Conservation (phyloP, 2,113 vertebrate species). For the Myrmecobius fasciatus region DNA sequence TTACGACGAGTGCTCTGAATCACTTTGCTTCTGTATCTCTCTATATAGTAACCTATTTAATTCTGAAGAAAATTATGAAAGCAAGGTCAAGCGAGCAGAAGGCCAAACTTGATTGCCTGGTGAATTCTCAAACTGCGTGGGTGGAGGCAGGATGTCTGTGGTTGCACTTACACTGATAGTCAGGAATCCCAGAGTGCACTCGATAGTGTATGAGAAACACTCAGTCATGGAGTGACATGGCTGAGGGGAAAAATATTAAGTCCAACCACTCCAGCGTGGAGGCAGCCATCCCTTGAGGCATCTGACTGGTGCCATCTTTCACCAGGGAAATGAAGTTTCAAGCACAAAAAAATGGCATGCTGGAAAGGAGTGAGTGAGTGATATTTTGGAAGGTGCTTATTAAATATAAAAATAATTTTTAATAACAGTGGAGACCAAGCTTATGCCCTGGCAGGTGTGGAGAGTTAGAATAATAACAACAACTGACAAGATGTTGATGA, state of each 20-base stretch:
- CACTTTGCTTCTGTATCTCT: neutral
- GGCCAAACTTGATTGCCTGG: neutral
- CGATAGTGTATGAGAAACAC: neutral
- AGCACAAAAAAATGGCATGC: neutral
- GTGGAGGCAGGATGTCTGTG: neutral
- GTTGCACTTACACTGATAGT: neutral
- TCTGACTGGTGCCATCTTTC: neutral
- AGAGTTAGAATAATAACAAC: neutral
- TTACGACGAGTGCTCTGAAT: neutral
- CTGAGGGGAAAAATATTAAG: neutral
- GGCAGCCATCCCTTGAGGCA: neutral
- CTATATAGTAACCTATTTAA: neutral
- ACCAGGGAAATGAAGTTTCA: neutral
- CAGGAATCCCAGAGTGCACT: neutral
- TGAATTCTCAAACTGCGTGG: neutral
- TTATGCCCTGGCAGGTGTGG: neutral
- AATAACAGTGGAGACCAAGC: neutral
- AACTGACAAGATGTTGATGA: neutral
- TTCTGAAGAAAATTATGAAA: neutral
- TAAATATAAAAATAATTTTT: neutral
- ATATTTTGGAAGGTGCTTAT: neutral
- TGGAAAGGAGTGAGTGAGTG: neutral
- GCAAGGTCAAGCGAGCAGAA: neutral
- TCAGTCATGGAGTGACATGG: neutral
- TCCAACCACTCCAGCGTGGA: neutral